phyloP scores from a whole-genome alignment of 2,797 vertebrate species.

The Sebastes umbrosus region DNA sequence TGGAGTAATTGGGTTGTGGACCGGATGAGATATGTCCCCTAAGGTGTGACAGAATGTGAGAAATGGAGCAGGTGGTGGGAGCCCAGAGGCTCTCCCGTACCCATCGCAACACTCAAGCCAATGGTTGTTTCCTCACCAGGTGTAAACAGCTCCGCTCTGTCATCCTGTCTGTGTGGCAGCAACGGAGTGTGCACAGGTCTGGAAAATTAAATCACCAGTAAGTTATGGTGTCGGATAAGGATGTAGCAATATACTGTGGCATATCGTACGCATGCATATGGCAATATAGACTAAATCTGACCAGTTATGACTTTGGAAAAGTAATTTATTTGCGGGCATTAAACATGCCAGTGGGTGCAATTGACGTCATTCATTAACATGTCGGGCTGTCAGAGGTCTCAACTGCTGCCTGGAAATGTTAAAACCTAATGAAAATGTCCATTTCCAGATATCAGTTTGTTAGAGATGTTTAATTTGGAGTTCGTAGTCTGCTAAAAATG shows the following conservation, averaged over 20 bases:
- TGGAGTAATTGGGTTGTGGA: constrained; percentile 77
- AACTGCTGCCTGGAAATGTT: not conserved
- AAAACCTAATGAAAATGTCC: not conserved
- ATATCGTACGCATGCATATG: not conserved
- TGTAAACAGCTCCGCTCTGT: constrained; percentile 54
- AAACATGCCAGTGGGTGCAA: not conserved
- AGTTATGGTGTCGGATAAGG: constrained; percentile 2
- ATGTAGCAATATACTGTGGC: not conserved
- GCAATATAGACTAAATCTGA: not conserved
- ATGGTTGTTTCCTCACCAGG: constrained; percentile 53
- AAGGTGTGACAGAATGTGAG: constrained; percentile 80
- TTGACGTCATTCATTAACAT: not conserved
- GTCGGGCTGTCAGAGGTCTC: not conserved
- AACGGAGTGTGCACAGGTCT: constrained; percentile 25
- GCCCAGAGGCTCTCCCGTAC: constrained; percentile 68
- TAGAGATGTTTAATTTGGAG: not conserved
- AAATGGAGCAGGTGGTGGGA: constrained; percentile 76
- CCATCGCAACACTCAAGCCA: constrained; percentile 33
- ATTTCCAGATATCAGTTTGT: not conserved
- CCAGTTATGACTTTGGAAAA: not conserved
- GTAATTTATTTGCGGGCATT: not conserved
- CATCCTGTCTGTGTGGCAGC: constrained; percentile 46
- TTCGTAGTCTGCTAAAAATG: not conserved
- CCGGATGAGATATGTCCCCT: constrained; percentile 73
- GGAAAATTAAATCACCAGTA: constrained; percentile 6